Percentiles rank a stretch among this genome's conserved stretches.
Conservation (phyloP, 2,888 invertebrate genomes). For the Leptinotarsa rubiginosa region DNA sequence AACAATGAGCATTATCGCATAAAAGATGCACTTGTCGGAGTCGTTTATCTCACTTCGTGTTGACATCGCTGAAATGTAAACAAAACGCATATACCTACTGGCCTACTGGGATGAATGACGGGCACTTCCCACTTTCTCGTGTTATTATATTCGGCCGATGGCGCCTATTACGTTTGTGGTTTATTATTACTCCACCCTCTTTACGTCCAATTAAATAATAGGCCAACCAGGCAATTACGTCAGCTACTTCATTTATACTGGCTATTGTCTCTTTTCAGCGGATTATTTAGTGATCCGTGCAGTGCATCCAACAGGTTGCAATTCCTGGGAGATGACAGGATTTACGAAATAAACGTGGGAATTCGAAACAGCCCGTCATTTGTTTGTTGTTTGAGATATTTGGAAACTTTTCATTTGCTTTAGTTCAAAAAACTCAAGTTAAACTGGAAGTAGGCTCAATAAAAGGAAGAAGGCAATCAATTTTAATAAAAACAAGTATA, state of each 20-base stretch:
- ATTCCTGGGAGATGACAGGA: conserved; percentile 27
- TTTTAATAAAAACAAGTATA: no score
- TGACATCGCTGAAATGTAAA: conserved; percentile 42
- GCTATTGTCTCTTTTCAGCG: conserved; percentile 28
- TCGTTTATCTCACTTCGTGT: conserved; percentile 34
- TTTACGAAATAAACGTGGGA: background rate
- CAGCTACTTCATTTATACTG: conserved; percentile 15
- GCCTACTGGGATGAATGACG: conserved; percentile 41
- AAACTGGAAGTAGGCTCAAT: no score
- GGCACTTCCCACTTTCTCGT: conserved; percentile 32
- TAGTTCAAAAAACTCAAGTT: no score
- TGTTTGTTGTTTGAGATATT: no score
- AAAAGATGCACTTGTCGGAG: conserved; percentile 46
- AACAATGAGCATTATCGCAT: conserved; percentile 35
- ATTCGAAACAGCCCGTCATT: background rate
- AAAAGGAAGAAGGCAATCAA: no score
- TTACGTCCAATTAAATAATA: conserved; percentile 39
- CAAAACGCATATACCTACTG: conserved; percentile 41
- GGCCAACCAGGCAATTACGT: conserved; percentile 29
- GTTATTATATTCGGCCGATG: conserved; percentile 30
- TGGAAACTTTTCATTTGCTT: no score
- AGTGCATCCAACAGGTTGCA: conserved; percentile 34
- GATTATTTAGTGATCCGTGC: conserved; percentile 27
- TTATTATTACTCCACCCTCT: conserved; percentile 38
- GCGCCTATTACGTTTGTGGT: conserved; percentile 32